Percentiles rank a stretch among this genome's conserved stretches.
Conservation (phyloP, 2,113 vertebrate species). For the Orcinus orca region DNA sequence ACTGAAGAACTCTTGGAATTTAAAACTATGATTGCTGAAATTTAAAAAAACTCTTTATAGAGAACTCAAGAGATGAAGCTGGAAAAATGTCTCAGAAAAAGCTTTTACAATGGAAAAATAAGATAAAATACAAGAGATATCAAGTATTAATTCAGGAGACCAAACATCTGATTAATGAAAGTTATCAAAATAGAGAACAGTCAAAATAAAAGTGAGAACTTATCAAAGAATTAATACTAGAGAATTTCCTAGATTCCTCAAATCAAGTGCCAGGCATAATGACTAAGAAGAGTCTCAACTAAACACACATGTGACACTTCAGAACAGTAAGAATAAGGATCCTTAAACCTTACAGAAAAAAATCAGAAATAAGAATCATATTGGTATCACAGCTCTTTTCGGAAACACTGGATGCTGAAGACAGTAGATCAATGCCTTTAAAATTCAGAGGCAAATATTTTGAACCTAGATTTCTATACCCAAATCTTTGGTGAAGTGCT, state of each 20-base stretch:
- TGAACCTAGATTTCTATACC: background rate
- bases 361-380: background rate
- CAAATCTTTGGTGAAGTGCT: background rate
- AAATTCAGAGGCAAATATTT: background rate
- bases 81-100: background rate
- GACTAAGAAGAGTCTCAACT: background rate
- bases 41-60: background rate
- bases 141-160: background rate
- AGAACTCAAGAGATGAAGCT: background rate
- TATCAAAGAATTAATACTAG: constrained; percentile 19
- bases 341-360: background rate
- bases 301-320: background rate
- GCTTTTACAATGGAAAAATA: background rate
- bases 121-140: background rate
- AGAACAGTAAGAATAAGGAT: background rate
- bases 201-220: background rate
- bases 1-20: background rate
- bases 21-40: background rate
- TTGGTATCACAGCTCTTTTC: background rate
- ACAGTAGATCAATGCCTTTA: background rate
- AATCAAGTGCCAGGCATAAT: background rate
- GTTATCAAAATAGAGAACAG: background rate
- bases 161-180: background rate
- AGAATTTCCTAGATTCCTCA: background rate
- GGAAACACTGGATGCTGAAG: background rate